Evolutionary conservation across 2,113 vertebrate species (phyloP).

Genomic region (Lepus americanus): DNA sequence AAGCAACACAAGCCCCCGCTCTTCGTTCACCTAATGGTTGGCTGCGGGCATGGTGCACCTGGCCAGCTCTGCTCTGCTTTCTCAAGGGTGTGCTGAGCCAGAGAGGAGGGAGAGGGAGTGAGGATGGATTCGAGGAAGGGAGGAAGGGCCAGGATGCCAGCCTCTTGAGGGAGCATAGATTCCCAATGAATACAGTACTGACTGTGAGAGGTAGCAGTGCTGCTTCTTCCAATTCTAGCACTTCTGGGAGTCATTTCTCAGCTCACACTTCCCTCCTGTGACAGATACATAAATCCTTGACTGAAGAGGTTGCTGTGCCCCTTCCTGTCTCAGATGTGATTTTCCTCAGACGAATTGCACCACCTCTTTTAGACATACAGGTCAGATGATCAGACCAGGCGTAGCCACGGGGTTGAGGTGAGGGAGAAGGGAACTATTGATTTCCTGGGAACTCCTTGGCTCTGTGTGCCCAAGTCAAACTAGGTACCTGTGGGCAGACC

Average conservation of each 20-base stretch:
- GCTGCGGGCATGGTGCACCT: constrained; percentile 39
- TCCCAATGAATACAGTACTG: constrained; percentile 62
- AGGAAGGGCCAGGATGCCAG: constrained; percentile 39
- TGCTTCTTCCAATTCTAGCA: constrained; percentile 76
- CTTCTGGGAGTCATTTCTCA: constrained; percentile 84
- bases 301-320: constrained; percentile 76
- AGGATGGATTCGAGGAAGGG: constrained; percentile 33
- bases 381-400: constrained; percentile 63
- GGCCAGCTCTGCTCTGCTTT: constrained; percentile 53
- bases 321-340: constrained; percentile 81
- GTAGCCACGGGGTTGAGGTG: not conserved
- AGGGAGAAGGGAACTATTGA: constrained; percentile 16
- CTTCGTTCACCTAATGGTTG: constrained; percentile 52
- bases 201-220: constrained; percentile 64
- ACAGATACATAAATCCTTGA: constrained; percentile 80
- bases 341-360: constrained; percentile 74
- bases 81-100: constrained; percentile 41
- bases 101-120: constrained; percentile 19
- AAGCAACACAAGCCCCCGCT: constrained; percentile 16
- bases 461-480: constrained; percentile 42
- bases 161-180: constrained; percentile 42
- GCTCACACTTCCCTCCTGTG: constrained; percentile 79
- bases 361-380: constrained; percentile 61
- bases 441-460: constrained; percentile 48
- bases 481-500: constrained; percentile 18